Evolutionary conservation across 2,797 vertebrate genomes (phyloP).

Genomic region (Varecia variegata): DNA sequence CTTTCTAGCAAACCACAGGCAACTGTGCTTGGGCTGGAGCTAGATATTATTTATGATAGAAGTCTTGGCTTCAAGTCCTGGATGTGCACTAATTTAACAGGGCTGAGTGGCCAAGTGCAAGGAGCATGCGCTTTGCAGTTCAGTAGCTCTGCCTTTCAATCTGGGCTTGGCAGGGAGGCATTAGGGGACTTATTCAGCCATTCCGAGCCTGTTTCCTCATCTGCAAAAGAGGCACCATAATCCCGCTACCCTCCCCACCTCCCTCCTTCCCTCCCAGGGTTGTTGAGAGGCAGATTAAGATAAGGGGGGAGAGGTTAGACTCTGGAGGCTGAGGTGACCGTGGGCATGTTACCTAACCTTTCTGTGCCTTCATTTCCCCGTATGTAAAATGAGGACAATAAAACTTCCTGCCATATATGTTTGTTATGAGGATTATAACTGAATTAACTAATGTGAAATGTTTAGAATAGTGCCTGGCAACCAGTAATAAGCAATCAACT

Average conservation of each 20-base stretch:
- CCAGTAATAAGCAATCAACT: background rate
- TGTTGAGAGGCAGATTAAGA: background rate
- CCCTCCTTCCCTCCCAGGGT: background rate
- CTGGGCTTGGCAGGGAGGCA: background rate
- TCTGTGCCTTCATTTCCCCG: background rate
- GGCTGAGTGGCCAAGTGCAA: background rate
- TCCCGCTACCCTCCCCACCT: background rate
- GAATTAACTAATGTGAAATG: background rate
- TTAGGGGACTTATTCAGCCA: background rate
- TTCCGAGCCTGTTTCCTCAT: background rate
- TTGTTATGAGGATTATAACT: background rate
- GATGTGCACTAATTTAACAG: background rate
- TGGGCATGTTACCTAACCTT: background rate
- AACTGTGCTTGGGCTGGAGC: background rate
- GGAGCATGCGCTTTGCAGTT: background rate
- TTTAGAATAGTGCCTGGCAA: background rate
- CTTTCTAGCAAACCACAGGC: background rate
- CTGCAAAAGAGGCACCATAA: background rate
- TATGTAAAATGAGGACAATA: background rate
- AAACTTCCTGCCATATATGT: background rate
- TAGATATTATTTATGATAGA: background rate
- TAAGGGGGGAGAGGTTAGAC: background rate
- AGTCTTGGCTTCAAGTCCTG: background rate
- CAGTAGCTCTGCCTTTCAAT: background rate
- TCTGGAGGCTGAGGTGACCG: background rate